A percentile compares a stretch with the other conserved stretches of the same genome.
Evolutionary conservation across 2,888 invertebrate species (phyloP).

Genomic region (Cheilosia grossa): DNA sequence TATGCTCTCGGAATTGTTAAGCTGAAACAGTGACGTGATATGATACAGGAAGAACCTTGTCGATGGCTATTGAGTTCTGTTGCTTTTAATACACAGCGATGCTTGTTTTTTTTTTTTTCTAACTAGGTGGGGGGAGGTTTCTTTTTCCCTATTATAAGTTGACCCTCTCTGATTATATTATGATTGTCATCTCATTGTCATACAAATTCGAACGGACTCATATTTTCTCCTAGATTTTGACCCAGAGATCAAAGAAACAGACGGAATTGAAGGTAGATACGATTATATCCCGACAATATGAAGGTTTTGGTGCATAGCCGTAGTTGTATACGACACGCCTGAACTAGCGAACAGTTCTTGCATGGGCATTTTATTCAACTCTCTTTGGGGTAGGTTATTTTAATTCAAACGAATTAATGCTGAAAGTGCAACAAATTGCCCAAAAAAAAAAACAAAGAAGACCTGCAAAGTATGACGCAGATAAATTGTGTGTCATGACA

Average conservation of each 20-base stretch:
- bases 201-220: constrained; percentile 31
- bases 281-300: no score
- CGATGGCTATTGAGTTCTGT: constrained; percentile 78
- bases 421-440: no score
- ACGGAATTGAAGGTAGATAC: neutral
- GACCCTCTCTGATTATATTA: constrained; percentile 8
- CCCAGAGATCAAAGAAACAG: constrained; percentile 47
- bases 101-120: constrained; percentile 74
- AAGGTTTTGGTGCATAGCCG: no score
- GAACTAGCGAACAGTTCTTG: no score
- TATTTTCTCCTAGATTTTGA: constrained; percentile 39
- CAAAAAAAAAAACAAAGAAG: no score
- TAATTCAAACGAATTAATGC: no score
- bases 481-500: no score
- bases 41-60: constrained; percentile 82
- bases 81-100: constrained; percentile 59
- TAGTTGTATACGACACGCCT: no score
- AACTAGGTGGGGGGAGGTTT: constrained; percentile 22
- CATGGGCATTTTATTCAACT: no score
- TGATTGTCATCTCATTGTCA: constrained; percentile 40
- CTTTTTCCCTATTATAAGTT: constrained; percentile 6
- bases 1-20: constrained; percentile 23
- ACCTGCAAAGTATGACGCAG: no score
- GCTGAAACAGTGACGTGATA: constrained; percentile 44
- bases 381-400: no score